Evolutionary conservation across 2,888 invertebrate species (phyloP).

Genomic region (Ditula angustiorana): DNA sequence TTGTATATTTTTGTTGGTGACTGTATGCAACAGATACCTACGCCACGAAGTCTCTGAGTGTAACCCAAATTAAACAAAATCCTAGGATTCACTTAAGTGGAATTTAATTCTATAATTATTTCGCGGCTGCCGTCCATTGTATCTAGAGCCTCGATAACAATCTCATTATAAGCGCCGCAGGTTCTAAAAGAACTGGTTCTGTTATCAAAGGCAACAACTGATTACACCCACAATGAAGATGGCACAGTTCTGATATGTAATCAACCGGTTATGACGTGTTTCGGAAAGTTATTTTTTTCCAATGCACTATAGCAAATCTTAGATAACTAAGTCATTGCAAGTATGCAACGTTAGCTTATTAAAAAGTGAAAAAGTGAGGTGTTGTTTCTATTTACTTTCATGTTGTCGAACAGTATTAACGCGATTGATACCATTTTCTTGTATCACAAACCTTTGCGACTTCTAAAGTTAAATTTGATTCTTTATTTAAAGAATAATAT

Average conservation of each 20-base stretch:
- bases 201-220: constrained; percentile 24
- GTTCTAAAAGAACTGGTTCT: constrained; percentile 8
- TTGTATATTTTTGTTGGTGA: no score
- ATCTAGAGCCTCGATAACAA: neutral
- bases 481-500: neutral
- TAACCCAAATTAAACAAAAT: neutral
- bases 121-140: neutral
- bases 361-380: neutral
- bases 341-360: neutral
- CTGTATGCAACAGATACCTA: no score
- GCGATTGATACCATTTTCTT: neutral
- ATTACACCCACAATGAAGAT: constrained; percentile 28
- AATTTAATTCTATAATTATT: constrained; percentile 12
- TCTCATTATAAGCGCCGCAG: neutral
- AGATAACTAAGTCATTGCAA: no score
- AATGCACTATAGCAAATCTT: neutral
- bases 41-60: no score
- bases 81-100: neutral
- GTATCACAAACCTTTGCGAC: neutral
- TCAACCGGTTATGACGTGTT: constrained; percentile 12
- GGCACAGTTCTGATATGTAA: constrained; percentile 30
- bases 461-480: neutral
- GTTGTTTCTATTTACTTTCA: neutral
- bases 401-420: neutral
- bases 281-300: neutral